Evolutionary conservation across 1,140 invertebrate genomes (phyloP).

Genomic region (Cyclargus thomasi): DNA sequence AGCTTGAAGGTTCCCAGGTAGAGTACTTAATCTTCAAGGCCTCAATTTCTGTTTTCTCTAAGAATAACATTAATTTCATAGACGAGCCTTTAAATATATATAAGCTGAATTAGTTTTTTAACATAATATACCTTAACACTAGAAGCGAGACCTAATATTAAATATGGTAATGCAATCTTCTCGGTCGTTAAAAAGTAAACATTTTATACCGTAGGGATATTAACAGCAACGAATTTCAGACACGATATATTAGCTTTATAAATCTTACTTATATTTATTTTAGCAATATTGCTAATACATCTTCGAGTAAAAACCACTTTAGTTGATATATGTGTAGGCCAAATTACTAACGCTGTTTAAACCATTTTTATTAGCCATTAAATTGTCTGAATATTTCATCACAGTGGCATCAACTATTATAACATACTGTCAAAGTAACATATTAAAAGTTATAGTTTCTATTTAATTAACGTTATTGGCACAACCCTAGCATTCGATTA

Average conservation of each 20-base stretch:
- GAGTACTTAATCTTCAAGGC: too few species aligned
- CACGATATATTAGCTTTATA: not conserved
- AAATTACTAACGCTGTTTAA: too few species aligned
- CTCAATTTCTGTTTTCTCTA: too few species aligned
- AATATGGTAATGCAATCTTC: not conserved
- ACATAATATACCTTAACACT: not conserved
- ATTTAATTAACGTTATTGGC: not conserved
- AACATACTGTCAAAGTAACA: too few species aligned
- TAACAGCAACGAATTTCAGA: not conserved
- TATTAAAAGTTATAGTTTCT: not conserved
- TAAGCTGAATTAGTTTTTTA: not conserved
- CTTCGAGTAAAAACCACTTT: not conserved
- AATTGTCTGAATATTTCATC: too few species aligned
- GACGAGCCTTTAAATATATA: not conserved
- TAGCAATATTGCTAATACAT: not conserved
- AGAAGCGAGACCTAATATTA: not conserved
- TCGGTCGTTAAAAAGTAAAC: not conserved
- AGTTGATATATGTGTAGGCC: too few species aligned
- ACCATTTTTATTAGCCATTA: too few species aligned
- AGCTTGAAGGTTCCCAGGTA: too few species aligned
- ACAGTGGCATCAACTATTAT: too few species aligned
- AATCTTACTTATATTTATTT: not conserved
- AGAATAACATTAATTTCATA: too few species aligned
- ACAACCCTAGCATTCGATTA: constrained; percentile 6
- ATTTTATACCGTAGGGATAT: not conserved